Evolutionary conservation across 2,888 invertebrate species (phyloP).

Genomic region (Oscheius sp.): DNA sequence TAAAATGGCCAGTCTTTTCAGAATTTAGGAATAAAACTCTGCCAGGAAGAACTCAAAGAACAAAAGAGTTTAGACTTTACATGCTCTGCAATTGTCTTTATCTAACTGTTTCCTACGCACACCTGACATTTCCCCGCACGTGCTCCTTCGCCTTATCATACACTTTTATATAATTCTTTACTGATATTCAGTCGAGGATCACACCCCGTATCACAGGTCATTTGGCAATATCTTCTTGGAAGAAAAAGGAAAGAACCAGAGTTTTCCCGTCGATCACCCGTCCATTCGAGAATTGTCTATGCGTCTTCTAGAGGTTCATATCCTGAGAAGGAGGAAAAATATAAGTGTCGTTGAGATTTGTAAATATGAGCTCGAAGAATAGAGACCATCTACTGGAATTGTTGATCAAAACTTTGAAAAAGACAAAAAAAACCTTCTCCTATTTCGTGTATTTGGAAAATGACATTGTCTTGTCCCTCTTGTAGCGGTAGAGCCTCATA

Average conservation of each 20-base stretch:
- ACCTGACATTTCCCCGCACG: no score
- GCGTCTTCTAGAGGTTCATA: background rate
- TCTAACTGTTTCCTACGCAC: no score
- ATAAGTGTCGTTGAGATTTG: background rate
- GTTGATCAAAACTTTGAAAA: background rate
- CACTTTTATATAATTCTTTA: no score
- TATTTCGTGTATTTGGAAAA: conserved; percentile 57
- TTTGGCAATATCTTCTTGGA: background rate
- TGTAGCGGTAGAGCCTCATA: conserved; percentile 36
- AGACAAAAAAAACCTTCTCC: conserved; percentile 42
- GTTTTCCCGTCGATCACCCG: conserved; percentile 5
- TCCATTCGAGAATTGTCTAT: background rate
- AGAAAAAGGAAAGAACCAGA: conserved; percentile 11
- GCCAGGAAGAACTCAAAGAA: no score
- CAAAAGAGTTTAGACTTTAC: no score
- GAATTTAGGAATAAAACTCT: no score
- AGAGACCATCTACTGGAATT: conserved; percentile 26
- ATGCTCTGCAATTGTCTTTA: no score
- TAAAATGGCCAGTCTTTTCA: no score
- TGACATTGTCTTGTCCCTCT: conserved; percentile 31
- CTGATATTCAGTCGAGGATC: no score
- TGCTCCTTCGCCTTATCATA: no score
- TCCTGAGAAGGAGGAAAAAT: conserved; percentile 22
- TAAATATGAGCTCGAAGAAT: background rate
- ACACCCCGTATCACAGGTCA: background rate